Evolutionary conservation across 1,140 invertebrate species (phyloP).

Genomic region (Lanistes nyassanus): DNA sequence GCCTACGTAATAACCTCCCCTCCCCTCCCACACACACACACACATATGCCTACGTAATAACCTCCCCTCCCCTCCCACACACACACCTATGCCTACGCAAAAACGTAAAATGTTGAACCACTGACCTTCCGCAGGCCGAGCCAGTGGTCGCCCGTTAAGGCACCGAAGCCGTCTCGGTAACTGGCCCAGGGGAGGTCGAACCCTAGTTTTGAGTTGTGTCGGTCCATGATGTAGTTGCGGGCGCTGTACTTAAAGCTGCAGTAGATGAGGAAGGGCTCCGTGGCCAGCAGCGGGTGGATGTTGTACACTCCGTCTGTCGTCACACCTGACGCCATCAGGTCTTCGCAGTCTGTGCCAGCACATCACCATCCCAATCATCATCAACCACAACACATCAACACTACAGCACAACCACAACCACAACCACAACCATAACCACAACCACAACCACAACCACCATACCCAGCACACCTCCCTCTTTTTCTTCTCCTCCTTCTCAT

Average conservation of each 20-base stretch:
- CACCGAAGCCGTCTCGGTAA: constrained; percentile 27
- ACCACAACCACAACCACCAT: too few relatives aligned
- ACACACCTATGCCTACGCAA: too few relatives aligned
- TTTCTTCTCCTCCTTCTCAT: too few relatives aligned
- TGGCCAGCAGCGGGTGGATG: neutral
- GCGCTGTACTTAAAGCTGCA: neutral
- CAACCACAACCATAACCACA: too few relatives aligned
- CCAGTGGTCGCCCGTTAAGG: constrained; percentile 17
- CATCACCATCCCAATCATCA: neutral
- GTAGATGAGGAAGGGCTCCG: neutral
- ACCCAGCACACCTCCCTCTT: too few relatives aligned
- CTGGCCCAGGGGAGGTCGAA: constrained; percentile 23
- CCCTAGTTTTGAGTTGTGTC: neutral
- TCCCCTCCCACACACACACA: too few relatives aligned
- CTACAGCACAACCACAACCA: too few relatives aligned
- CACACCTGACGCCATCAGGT: constrained; percentile 5
- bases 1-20: too few relatives aligned
- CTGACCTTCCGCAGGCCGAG: constrained; percentile 24
- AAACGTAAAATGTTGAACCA: neutral
- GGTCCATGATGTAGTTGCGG: constrained; percentile 15
- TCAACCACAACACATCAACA: too few relatives aligned
- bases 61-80: too few relatives aligned
- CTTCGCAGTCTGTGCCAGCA: constrained; percentile 6
- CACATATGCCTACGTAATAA: too few relatives aligned
- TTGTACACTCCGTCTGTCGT: neutral